phyloP scores from a whole-genome alignment of 2,797 vertebrate genomes.

The Enteromius afrohamiltoni region DNA sequence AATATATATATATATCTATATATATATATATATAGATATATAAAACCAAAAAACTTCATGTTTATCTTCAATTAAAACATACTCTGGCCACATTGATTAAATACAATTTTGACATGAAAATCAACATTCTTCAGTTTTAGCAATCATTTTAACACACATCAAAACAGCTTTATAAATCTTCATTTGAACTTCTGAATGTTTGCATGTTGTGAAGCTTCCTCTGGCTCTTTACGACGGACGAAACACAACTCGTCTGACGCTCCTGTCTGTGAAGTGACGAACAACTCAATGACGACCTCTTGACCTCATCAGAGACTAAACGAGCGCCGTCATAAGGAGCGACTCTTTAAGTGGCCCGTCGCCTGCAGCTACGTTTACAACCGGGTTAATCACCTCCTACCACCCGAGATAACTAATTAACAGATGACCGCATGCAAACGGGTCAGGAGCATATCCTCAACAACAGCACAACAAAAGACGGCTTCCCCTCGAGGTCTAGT shows the following conservation, averaged over 20 bases:
- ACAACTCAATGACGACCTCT: constrained; percentile 74
- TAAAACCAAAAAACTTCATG: no score
- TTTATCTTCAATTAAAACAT: no score
- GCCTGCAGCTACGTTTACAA: constrained; percentile 64
- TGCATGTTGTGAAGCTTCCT: background rate
- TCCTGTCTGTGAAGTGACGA: constrained; percentile 28
- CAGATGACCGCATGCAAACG: constrained; percentile 68
- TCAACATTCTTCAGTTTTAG: background rate
- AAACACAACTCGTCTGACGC: background rate
- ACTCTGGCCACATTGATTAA: background rate
- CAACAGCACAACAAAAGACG: constrained; percentile 64
- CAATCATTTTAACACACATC: background rate
- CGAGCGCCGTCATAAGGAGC: constrained; percentile 66
- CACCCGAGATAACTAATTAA: constrained; percentile 68
- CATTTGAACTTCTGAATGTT: background rate
- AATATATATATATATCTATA: no score
- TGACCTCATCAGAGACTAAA: constrained; percentile 76
- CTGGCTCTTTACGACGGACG: background rate
- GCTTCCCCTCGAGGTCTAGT: constrained; percentile 28
- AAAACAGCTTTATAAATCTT: background rate
- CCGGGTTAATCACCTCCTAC: constrained; percentile 64
- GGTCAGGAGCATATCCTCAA: constrained; percentile 67
- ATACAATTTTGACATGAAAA: background rate
- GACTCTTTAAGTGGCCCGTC: constrained; percentile 67
- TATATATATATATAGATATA: no score